phyloP scores from a whole-genome alignment of 92 coral and sea anemone species.

The Palythoa grandiflora region DNA sequence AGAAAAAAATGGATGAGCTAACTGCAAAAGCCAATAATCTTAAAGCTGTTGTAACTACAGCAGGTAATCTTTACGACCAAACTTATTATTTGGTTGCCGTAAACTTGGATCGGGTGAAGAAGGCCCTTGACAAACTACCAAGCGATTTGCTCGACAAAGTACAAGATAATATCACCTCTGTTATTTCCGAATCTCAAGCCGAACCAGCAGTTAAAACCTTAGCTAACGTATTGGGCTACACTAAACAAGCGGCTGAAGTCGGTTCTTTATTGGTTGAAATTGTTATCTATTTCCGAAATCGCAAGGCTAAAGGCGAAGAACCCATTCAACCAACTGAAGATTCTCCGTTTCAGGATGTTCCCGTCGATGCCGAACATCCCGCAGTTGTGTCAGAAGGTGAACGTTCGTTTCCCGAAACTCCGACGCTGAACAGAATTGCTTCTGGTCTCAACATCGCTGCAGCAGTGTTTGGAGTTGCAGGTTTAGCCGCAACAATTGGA shows the following conservation, averaged over 20 bases:
- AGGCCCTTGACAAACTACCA: conserved; percentile 66
- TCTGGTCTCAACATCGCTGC: conserved; percentile 66
- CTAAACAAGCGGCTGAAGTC: background rate
- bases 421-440: conserved; percentile 37
- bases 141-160: conserved; percentile 60
- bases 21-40: conserved; percentile 44
- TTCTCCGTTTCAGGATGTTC: conserved; percentile 54
- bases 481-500: conserved; percentile 64
- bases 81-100: conserved; percentile 53
- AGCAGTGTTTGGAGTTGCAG: conserved; percentile 67
- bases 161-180: conserved; percentile 37
- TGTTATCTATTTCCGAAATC: conserved; percentile 33
- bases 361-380: conserved; percentile 38
- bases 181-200: conserved; percentile 15
- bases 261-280: conserved; percentile 1
- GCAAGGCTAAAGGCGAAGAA: conserved; percentile 46
- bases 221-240: conserved; percentile 42
- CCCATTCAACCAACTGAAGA: conserved; percentile 24
- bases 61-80: conserved; percentile 58
- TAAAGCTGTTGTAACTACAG: conserved; percentile 25
- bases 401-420: conserved; percentile 43
- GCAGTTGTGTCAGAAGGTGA: conserved; percentile 12
- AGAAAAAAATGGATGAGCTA: conserved; percentile 55
- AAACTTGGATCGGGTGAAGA: conserved; percentile 50
- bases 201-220: conserved; percentile 50